Evolutionary conservation across 2,797 vertebrate species (phyloP), one percentile per base, ranked within the genome.

Genomic region (Enteromius treurensis): DNA sequence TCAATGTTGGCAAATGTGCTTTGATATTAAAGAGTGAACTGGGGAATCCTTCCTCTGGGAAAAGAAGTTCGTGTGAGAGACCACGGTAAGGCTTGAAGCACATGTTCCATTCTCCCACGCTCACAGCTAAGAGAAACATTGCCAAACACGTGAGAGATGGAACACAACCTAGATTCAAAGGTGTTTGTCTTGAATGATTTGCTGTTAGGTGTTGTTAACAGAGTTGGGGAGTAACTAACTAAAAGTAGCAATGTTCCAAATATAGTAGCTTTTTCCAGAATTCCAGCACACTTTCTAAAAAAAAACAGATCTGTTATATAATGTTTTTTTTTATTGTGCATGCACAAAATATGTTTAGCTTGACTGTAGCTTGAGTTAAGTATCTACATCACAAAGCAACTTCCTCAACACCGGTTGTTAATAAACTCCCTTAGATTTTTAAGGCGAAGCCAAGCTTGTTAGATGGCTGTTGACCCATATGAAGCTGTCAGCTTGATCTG

Each of bases 1-100:
- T 76, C 60, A 87, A 67, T 77, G 83, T 70, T 82, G 84, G 73
- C 75, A 82, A 85, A 88, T 68, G 82, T 80, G 55, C 83, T 84
- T 89, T 84, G 83, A 87, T 88, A 85, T 83, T 80, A 85, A 75
- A 84, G 51, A 53, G 40, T 62, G 73, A 84, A 79, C 53, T 65
- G 85, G 83, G 71, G 76, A 82, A 84, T 75, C 75, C 81, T 84
- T 70, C 71, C 82, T 78, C 68, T 62, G 60, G 80, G 70, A 80
- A 80, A 75, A 81, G 14, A 21, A 45, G 40, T 64, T 77, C 0
- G 11, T 69, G 74, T 68, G 64, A 67, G 74, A 86, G 74, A 51
- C 55, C 82, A 55, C 49, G n/a, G 37, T 68, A 60, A 77, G 82
- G 51, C 70, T 79, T 34, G 74, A 32, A 83, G 83, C 83, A 86